Evolutionary conservation across 2,797 vertebrate genomes (phyloP).

Genomic region (Dallia pectoralis): DNA sequence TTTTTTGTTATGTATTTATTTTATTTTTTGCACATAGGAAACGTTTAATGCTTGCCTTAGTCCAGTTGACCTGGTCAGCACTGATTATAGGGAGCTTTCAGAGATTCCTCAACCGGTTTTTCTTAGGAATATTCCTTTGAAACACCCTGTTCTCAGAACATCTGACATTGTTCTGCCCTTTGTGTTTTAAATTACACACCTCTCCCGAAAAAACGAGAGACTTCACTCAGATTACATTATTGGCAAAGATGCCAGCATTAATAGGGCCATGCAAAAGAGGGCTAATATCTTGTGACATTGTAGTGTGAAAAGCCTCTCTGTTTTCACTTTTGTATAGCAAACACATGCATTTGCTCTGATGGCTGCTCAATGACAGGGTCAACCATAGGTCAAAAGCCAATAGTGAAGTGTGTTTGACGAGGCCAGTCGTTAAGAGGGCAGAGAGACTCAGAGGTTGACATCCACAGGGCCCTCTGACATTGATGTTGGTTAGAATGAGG

Average conservation of each 20-base stretch:
- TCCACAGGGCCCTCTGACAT: background rate
- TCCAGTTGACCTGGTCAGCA: slow-evolving; percentile 21
- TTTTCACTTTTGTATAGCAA: slow-evolving; percentile 47
- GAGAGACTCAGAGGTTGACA: slow-evolving; percentile 33
- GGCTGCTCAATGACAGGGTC: slow-evolving; percentile 39
- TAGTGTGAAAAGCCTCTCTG: slow-evolving; percentile 27
- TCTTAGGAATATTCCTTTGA: slow-evolving; percentile 43
- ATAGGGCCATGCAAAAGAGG: slow-evolving; percentile 7
- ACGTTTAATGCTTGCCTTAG: no score
- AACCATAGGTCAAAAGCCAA: slow-evolving; percentile 53
- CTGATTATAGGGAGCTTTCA: slow-evolving; percentile 33
- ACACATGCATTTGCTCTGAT: slow-evolving; percentile 49
- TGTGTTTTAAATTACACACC: slow-evolving; percentile 16
- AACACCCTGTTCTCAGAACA: slow-evolving; percentile 53
- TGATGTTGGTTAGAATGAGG: slow-evolving; percentile 10
- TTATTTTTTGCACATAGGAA: no score
- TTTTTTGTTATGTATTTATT: no score
- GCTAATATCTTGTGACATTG: slow-evolving; percentile 36
- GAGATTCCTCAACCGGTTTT: slow-evolving; percentile 37
- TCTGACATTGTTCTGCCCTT: slow-evolving; percentile 16
- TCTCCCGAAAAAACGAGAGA: slow-evolving; percentile 18
- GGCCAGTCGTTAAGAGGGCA: slow-evolving; percentile 41
- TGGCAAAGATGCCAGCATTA: slow-evolving; percentile 11
- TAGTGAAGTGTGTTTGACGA: slow-evolving; percentile 36
- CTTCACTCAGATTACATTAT: slow-evolving; percentile 1